Conservation (phyloP, 2,113 vertebrate genomes). For the Eclectus roratus region DNA sequence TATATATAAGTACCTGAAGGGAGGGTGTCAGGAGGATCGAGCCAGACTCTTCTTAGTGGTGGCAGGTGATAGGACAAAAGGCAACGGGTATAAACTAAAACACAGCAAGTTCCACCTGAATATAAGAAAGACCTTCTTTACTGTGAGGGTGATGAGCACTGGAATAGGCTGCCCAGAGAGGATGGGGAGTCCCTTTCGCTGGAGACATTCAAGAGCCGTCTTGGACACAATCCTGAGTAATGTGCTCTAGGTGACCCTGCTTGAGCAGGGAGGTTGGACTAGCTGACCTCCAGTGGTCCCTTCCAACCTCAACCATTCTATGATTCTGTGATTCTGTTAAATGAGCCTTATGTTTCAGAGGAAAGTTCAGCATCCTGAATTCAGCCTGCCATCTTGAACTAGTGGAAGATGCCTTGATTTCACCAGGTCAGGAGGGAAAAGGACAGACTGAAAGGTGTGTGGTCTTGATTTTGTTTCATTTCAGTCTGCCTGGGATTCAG, state of each 20-base stretch:
- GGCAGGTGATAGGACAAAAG: neutral
- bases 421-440: neutral
- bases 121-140: neutral
- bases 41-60: neutral
- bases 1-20: neutral
- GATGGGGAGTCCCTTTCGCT: neutral
- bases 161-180: neutral
- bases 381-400: neutral
- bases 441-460: neutral
- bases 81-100: neutral
- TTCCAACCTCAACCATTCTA: neutral
- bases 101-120: neutral
- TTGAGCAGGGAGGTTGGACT: neutral
- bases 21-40: neutral
- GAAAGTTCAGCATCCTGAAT: neutral
- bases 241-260: neutral
- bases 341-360: neutral
- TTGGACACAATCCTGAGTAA: neutral
- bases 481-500: neutral
- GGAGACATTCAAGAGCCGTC: neutral
- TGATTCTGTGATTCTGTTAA: neutral
- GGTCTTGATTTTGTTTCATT: neutral
- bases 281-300: neutral
- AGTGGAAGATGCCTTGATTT: neutral
- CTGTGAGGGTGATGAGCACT: neutral